Evolutionary conservation across 2,797 vertebrate species (phyloP), one percentile per base, ranked within the genome.

Genomic region (Hypotaenidia philippensis): DNA sequence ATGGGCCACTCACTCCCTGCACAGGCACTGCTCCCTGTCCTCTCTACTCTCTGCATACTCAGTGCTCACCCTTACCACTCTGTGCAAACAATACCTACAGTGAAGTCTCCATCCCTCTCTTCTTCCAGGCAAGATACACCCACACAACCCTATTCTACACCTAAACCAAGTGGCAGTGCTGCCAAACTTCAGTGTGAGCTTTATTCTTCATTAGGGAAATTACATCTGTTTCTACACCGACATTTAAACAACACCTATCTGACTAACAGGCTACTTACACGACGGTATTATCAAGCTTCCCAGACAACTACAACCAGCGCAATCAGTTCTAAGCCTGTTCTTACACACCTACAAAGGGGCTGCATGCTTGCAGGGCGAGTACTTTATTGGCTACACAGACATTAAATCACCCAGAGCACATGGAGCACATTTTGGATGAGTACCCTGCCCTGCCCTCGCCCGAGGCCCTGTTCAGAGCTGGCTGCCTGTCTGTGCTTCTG

Each of bases 401-500:
- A 3, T 1, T 6, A 9, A 47, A 27, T 11, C 56, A 17, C 64
- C 22, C 60, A 4, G 7, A 55, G 68, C 64, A 74, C 40, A 65
- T 12, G 11, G 55, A 41, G 12, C 22, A 25, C 26, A 8, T 4
- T 82, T 5, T 26, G 45, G n/a, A 52, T 17, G 12, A 16, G 32
- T 34, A 40, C 29, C 40, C 26, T 56, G 25, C 12, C 1, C 49
- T 49, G 16, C 57, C 20, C 82, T 20, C 2, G 1, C 34, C 26
- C 0, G 0, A 61, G 61, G 49, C 8, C 44, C 19, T 29, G 4
- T 5, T 41, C 59, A 6, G 1, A 3, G 18, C 74, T 19, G 21
- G 4, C 22, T 3, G 3, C 32, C 53, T 25, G 2, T 11, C 29
- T 3, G 8, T 11, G 26, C 26, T 66, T 16, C 72, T 22, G 27